Conservation (phyloP, 1,140 invertebrate genomes). For the Macrosteles quadrilineatus region DNA sequence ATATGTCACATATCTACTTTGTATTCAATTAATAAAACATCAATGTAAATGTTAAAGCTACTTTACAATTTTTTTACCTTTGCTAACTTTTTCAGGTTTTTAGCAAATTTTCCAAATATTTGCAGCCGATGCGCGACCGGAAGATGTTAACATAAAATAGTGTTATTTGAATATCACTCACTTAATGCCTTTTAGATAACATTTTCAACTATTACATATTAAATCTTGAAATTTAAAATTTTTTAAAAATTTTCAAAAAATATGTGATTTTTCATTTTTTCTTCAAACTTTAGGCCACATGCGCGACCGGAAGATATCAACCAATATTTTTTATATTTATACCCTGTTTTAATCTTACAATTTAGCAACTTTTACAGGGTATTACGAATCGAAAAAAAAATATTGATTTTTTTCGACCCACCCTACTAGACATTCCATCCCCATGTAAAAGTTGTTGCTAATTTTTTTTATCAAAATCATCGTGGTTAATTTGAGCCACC, state of each 20-base stretch:
- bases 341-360: background rate
- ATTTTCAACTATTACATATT: background rate
- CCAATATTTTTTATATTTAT: background rate
- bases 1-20: background rate
- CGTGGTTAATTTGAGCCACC: no score
- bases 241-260: background rate
- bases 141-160: background rate
- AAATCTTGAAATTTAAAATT: background rate
- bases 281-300: background rate
- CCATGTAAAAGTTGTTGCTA: no score
- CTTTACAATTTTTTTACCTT: background rate
- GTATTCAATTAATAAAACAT: background rate
- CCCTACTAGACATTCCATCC: no score
- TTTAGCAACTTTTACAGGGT: no score
- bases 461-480: no score
- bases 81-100: background rate
- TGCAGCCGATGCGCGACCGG: background rate
- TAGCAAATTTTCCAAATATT: background rate
- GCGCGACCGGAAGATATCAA: background rate
- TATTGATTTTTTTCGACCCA: no score
- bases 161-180: background rate
- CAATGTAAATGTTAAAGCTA: no score
- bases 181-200: background rate
- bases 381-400: no score
- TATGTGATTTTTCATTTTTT: background rate